These are phyloP conservation scores for Baccha elongata DNA, from an alignment of 2,888 invertebrate genomes.

Conservation along the genomic window DNA sequence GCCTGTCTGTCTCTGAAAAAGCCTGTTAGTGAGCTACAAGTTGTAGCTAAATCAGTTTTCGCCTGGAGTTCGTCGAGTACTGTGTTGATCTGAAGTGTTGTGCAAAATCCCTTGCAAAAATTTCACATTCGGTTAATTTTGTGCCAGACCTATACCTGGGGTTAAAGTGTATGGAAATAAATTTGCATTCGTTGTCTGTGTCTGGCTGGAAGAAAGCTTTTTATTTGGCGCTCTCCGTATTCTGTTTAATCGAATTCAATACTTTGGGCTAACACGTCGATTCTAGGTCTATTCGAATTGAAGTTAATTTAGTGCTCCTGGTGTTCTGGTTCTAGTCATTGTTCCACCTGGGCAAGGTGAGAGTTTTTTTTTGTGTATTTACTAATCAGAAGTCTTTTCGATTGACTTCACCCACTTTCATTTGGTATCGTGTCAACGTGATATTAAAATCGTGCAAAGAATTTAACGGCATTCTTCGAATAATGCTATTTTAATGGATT, in stretches of 20 bases:
- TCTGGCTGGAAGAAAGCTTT: slow-evolving; percentile 50
- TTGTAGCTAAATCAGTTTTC: slow-evolving; percentile 63
- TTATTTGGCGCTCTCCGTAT: slow-evolving; percentile 21
- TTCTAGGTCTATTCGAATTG: slow-evolving; percentile 26
- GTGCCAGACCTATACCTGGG: slow-evolving; percentile 9
- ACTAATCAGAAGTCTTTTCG: not conserved
- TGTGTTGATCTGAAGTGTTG: slow-evolving; percentile 44
- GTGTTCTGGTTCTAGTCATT: not conserved
- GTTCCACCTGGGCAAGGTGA: not conserved
- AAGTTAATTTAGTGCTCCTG: slow-evolving; percentile 29
- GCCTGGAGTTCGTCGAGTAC: slow-evolving; percentile 62
- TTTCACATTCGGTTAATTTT: not conserved
- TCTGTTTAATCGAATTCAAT: slow-evolving; percentile 46
- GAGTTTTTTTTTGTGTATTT: not conserved
- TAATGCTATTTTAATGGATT: not conserved
- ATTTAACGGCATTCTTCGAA: slow-evolving; percentile 15
- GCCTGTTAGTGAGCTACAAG: slow-evolving; percentile 62
- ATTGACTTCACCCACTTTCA: slow-evolving; percentile 20
- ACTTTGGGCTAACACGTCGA: slow-evolving; percentile 38
- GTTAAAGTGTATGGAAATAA: slow-evolving; percentile 45
- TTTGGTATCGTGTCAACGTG: not conserved
- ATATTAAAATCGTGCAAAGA: slow-evolving; percentile 23
- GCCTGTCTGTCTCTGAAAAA: slow-evolving; percentile 15
- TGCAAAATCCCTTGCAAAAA: slow-evolving; percentile 3
- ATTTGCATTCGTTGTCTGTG: slow-evolving; percentile 28